phyloP scores from a whole-genome alignment of 2,888 invertebrate genomes.

The Octodonta nipae region DNA sequence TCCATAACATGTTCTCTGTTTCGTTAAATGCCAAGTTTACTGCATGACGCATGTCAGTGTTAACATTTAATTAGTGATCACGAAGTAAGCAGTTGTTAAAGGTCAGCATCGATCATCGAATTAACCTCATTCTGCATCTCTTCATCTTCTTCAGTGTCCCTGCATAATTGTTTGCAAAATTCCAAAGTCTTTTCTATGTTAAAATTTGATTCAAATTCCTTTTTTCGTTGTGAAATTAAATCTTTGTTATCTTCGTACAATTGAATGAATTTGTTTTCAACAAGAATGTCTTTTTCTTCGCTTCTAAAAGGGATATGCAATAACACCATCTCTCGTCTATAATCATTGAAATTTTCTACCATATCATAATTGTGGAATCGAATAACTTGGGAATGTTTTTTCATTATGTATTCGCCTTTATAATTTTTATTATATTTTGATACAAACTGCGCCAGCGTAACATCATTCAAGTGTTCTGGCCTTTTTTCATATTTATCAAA shows the following conservation, averaged over 20 bases:
- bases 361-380: conserved; percentile 2
- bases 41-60: too few relatives aligned
- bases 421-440: conserved; percentile 1
- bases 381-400: neutral
- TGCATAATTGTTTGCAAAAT: neutral
- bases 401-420: neutral
- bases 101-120: too few relatives aligned
- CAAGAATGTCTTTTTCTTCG: neutral
- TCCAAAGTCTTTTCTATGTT: neutral
- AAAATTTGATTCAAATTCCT: neutral
- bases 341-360: neutral
- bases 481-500: conserved; percentile 3
- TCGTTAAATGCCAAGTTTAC: too few relatives aligned
- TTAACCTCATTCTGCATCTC: too few relatives aligned
- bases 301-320: conserved; percentile 1
- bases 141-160: too few relatives aligned
- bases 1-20: too few relatives aligned
- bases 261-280: conserved; percentile 1
- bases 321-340: conserved; percentile 2
- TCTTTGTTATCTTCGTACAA: conserved; percentile 2
- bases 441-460: conserved; percentile 1
- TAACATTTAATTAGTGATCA: too few relatives aligned
- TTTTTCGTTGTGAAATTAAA: neutral
- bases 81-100: too few relatives aligned
- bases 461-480: neutral